Evolutionary conservation across 1,140 invertebrate species (phyloP).

Genomic region (Pseudachorutes palmiensis): DNA sequence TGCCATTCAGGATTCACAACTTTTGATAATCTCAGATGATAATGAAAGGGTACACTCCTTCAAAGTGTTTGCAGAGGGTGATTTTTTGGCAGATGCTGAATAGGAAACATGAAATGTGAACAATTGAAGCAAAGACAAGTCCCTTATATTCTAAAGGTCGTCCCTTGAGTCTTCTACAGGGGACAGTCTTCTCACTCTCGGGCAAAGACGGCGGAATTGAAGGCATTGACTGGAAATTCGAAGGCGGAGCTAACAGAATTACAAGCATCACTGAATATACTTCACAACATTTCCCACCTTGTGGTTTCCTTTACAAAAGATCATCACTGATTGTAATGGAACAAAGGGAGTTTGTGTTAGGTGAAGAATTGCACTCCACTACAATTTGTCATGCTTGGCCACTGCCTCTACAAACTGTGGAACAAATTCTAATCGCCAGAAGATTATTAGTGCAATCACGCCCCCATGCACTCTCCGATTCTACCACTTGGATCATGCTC

Average conservation of each 20-base stretch:
- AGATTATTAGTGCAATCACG: too few relatives aligned
- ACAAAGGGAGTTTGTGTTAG: too few relatives aligned
- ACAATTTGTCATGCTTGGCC: too few relatives aligned
- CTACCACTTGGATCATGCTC: too few relatives aligned
- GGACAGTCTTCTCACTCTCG: neutral
- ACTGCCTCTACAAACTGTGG: too few relatives aligned
- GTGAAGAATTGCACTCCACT: too few relatives aligned
- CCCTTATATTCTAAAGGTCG: neutral
- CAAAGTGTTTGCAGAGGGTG: neutral
- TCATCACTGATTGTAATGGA: too few relatives aligned
- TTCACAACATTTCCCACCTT: neutral
- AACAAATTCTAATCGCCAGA: too few relatives aligned
- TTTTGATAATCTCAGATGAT: neutral
- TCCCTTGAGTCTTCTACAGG: too few relatives aligned
- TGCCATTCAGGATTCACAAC: neutral
- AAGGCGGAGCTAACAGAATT: neutral
- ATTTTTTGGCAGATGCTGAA: neutral
- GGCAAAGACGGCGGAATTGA: neutral
- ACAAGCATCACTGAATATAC: neutral
- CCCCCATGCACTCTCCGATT: too few relatives aligned
- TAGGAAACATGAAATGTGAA: neutral
- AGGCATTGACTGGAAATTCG: constrained; percentile 1
- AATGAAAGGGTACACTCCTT: neutral
- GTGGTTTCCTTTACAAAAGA: too few relatives aligned
- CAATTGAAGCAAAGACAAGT: neutral